A percentile compares a stretch with the other conserved stretches of the same genome.
phyloP scores from a whole-genome alignment of 2,888 invertebrate genomes.

The Lepas anatifera region DNA sequence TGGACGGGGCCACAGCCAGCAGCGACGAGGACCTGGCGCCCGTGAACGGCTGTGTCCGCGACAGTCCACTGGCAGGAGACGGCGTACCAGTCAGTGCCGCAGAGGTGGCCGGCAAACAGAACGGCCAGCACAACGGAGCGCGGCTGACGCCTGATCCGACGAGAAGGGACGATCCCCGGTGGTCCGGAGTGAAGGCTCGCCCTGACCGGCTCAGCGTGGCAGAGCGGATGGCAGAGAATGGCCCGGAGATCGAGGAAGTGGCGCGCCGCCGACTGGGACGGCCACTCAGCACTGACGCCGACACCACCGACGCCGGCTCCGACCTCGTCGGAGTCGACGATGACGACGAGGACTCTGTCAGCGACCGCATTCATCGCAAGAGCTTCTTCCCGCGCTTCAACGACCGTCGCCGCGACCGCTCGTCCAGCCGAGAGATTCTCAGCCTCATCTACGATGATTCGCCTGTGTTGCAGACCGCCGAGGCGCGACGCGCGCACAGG shows the following conservation, averaged over 20 bases:
- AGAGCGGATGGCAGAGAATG: neutral
- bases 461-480: no score
- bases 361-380: constrained; percentile 72
- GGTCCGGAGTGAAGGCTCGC: no score
- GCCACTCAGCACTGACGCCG: neutral
- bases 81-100: no score
- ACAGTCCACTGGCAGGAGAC: neutral
- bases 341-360: constrained; percentile 37
- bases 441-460: constrained; percentile 4
- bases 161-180: no score
- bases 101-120: no score
- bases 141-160: no score
- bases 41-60: neutral
- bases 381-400: constrained; percentile 83
- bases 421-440: neutral
- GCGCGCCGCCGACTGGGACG: neutral
- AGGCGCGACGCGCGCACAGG: neutral
- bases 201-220: neutral
- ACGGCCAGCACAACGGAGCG: no score
- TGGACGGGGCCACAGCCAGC: neutral
- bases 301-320: neutral
- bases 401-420: constrained; percentile 35
- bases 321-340: neutral
- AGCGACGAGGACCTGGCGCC: neutral
- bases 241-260: neutral